phyloP scores from a whole-genome alignment of 2,888 invertebrate species.

The Pseudolycoriella hygida region DNA sequence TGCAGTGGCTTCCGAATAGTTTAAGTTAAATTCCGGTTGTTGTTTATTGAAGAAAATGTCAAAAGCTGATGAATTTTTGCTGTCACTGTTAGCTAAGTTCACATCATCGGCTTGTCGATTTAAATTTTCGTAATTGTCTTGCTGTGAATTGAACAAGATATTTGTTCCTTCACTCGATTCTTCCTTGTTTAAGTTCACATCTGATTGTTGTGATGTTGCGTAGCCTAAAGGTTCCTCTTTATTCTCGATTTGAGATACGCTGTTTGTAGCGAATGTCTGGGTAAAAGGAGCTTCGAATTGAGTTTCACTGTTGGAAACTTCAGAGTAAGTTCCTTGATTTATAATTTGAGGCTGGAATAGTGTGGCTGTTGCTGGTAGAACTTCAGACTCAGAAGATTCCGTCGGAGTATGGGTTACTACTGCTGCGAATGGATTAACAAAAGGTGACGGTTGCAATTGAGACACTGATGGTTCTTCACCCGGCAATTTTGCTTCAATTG shows the following conservation, averaged over 20 bases:
- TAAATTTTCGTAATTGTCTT: neutral
- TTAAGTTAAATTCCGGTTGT: too few species aligned
- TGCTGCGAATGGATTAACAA: neutral
- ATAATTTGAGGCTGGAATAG: too few species aligned
- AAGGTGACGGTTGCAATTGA: neutral
- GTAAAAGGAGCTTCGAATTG: too few species aligned
- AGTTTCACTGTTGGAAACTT: too few species aligned
- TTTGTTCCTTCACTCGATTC: neutral
- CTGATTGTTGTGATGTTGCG: neutral
- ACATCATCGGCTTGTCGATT: neutral
- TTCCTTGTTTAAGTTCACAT: neutral
- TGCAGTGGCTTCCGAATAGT: too few species aligned
- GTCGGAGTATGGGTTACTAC: too few species aligned
- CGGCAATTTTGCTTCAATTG: neutral
- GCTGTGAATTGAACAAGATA: neutral
- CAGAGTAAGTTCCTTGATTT: too few species aligned
- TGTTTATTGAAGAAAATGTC: neutral
- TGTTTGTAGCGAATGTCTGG: too few species aligned
- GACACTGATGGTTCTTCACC: neutral
- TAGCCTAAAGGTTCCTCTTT: too few species aligned
- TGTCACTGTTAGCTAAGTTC: neutral
- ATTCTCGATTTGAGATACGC: too few species aligned
- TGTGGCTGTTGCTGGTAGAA: neutral
- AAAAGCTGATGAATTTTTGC: conserved; percentile 1
- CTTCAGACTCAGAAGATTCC: too few species aligned